A percentile compares a stretch with the other conserved stretches of the same genome.
Evolutionary conservation across 2,113 vertebrate species (phyloP).

Genomic region (Petaurus breviceps): DNA sequence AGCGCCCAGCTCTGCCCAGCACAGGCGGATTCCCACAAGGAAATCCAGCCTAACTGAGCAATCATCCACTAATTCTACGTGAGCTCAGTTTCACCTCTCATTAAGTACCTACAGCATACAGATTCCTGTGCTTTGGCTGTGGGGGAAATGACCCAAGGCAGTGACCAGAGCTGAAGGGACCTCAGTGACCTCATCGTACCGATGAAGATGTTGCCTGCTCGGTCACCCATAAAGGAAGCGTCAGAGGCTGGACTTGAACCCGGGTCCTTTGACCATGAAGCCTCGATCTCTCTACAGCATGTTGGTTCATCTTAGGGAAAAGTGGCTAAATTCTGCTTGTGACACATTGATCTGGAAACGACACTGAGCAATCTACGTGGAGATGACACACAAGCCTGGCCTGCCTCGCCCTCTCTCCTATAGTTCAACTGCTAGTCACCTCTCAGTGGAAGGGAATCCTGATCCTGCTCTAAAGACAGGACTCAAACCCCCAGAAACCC

Average conservation of each 20-base stretch:
- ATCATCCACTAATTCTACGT: neutral
- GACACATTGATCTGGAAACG: too few species aligned
- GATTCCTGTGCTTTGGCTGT: neutral
- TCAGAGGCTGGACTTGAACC: neutral
- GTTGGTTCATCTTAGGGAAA: neutral
- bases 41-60: neutral
- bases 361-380: neutral
- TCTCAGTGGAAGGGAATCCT: neutral
- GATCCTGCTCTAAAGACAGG: neutral
- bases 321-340: neutral
- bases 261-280: fast-evolving
- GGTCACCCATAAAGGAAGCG: neutral
- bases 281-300: neutral
- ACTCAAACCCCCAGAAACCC: neutral
- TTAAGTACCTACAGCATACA: neutral
- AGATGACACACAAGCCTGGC: neutral
- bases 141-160: neutral
- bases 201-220: neutral
- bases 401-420: neutral
- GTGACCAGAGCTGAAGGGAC: neutral
- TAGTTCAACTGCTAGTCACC: neutral
- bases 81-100: neutral
- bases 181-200: neutral
- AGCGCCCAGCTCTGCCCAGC: neutral
- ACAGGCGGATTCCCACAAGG: neutral